phyloP scores from a whole-genome alignment of 2,113 vertebrate species.

The Sorex araneus region DNA sequence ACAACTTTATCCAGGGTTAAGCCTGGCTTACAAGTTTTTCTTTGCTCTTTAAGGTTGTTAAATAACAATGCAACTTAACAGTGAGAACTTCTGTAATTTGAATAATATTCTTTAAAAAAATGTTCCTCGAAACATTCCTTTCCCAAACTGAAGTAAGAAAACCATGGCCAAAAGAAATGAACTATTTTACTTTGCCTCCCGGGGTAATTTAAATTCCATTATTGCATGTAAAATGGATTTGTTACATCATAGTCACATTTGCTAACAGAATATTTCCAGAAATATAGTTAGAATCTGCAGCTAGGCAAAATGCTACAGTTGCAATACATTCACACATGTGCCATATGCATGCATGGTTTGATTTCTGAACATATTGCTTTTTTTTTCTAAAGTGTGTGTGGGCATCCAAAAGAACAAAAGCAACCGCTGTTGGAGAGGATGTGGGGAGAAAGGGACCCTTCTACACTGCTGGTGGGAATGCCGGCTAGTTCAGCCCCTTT shows the following conservation, averaged over 20 bases:
- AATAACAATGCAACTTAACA: background rate
- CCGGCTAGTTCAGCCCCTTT: too few relatives aligned
- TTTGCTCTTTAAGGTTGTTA: background rate
- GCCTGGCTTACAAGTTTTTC: background rate
- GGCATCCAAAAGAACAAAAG: too few relatives aligned
- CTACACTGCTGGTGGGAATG: too few relatives aligned
- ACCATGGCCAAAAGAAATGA: conserved; percentile 39
- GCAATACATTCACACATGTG: background rate
- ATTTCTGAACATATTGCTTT: too few relatives aligned
- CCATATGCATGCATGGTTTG: too few relatives aligned
- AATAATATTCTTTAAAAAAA: background rate
- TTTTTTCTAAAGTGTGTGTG: too few relatives aligned
- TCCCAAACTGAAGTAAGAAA: conserved; percentile 51
- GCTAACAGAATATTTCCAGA: conserved; percentile 54
- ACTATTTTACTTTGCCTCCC: conserved; percentile 26
- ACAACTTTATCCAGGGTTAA: background rate
- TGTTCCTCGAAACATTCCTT: conserved; percentile 19
- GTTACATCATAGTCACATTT: conserved; percentile 21
- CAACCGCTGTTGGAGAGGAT: too few relatives aligned
- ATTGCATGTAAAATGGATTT: conserved; percentile 19
- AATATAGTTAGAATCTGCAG: conserved; percentile 12
- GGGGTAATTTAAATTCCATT: conserved; percentile 56
- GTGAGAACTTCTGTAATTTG: conserved; percentile 22
- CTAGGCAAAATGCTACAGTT: background rate
- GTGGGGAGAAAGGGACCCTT: too few relatives aligned